Evolutionary conservation across 2,888 invertebrate species (phyloP).

Genomic region (Tubulanus polymorphus): DNA sequence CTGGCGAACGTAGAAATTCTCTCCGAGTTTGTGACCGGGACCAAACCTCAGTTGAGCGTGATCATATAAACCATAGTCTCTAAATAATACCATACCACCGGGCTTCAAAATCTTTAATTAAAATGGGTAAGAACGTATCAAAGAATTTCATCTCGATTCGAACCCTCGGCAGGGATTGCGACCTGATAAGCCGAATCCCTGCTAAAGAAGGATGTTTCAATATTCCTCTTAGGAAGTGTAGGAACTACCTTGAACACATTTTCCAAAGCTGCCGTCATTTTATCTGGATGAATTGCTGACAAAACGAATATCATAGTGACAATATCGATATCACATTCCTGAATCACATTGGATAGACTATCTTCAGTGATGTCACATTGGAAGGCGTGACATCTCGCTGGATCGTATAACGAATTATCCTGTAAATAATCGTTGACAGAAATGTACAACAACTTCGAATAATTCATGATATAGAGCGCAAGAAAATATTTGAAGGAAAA

Average conservation of each 20-base stretch:
- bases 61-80: constrained; percentile 93
- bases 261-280: constrained; percentile 61
- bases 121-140: no score
- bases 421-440: constrained; percentile 21
- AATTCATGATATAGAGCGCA: no score
- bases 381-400: constrained; percentile 69
- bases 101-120: constrained; percentile 53
- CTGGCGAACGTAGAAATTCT: constrained; percentile 92
- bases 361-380: constrained; percentile 78
- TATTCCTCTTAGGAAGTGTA: no score
- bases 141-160: no score
- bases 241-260: constrained; percentile 66
- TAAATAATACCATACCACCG: constrained; percentile 77
- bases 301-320: constrained; percentile 90
- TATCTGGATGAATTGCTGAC: constrained; percentile 86
- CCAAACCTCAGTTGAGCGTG: constrained; percentile 94
- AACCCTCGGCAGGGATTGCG: no score
- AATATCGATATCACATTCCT: constrained; percentile 63
- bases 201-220: no score
- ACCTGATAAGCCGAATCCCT: no score
- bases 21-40: constrained; percentile 83
- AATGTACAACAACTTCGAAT: no score
- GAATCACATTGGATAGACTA: constrained; percentile 60
- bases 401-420: constrained; percentile 62
- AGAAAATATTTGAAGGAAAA: no score